Evolutionary conservation across 2,888 invertebrate species (phyloP).

Genomic region (Plagodis dolabraria): DNA sequence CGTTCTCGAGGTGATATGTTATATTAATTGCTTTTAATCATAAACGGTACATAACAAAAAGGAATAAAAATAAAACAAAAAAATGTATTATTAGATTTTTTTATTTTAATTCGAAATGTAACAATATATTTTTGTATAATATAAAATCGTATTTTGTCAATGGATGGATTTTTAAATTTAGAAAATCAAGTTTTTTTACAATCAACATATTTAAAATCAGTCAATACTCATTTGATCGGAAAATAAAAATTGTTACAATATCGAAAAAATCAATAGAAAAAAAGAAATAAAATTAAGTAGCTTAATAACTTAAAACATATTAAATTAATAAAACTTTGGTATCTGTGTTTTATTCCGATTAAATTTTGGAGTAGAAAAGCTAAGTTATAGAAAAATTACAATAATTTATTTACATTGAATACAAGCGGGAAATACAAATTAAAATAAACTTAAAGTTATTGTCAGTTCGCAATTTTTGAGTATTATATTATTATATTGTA

Average conservation of each 20-base stretch:
- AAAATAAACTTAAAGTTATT: conserved; percentile 79
- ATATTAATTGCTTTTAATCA: conserved; percentile 57
- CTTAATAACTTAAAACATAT: conserved; percentile 74
- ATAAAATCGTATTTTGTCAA: conserved; percentile 77
- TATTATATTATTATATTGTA: conserved; percentile 61
- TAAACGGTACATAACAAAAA: conserved; percentile 52
- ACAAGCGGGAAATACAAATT: conserved; percentile 62
- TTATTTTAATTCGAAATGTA: conserved; percentile 79
- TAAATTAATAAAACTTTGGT: conserved; percentile 84
- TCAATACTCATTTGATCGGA: conserved; percentile 19
- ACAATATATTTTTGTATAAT: conserved; percentile 74
- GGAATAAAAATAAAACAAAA: conserved; percentile 69
- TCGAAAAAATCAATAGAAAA: conserved; percentile 57
- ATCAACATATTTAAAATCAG: conserved; percentile 40
- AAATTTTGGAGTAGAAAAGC: conserved; percentile 79
- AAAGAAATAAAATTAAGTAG: conserved; percentile 62
- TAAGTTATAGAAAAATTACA: conserved; percentile 74
- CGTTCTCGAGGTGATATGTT: conserved; percentile 67
- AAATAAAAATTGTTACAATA: conserved; percentile 58
- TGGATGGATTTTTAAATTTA: conserved; percentile 75
- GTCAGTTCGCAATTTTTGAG: conserved; percentile 82
- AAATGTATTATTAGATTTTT: conserved; percentile 67
- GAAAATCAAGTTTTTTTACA: conserved; percentile 43
- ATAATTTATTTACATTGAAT: conserved; percentile 72
- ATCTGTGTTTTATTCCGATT: conserved; percentile 82